Evolutionary conservation across 2,888 invertebrate species (phyloP).

Genomic region (Polydrusus pterygomalis): DNA sequence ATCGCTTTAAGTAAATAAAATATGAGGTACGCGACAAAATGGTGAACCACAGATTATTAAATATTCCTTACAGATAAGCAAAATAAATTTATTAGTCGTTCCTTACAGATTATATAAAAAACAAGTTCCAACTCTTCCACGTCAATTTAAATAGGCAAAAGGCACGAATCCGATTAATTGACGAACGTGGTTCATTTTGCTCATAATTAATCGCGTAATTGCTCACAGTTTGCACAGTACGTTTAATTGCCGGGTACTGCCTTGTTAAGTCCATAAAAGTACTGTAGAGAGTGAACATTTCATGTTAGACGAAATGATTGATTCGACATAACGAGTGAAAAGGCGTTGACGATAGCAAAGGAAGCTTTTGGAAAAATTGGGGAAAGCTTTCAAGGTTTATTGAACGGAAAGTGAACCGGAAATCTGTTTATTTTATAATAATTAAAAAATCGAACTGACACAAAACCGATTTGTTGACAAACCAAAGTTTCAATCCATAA

Average conservation of each 20-base stretch:
- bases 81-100: no score
- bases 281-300: conserved; percentile 14
- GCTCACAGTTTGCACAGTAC: conserved; percentile 26
- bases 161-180: conserved; percentile 26
- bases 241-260: conserved; percentile 42
- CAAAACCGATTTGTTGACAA: no score
- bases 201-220: conserved; percentile 42
- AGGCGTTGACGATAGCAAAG: background rate
- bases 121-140: background rate
- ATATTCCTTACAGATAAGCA: no score
- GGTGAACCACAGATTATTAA: background rate
- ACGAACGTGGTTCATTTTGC: conserved; percentile 31
- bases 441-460: no score
- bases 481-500: no score
- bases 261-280: conserved; percentile 40
- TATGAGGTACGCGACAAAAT: background rate
- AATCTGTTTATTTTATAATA: no score
- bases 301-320: conserved; percentile 21
- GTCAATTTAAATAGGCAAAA: conserved; percentile 2
- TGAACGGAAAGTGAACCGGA: no score
- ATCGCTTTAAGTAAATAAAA: no score
- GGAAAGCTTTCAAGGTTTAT: no score
- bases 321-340: conserved; percentile 26
- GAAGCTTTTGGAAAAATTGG: no score
- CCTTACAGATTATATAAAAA: background rate